Evolutionary conservation across 1,140 invertebrate genomes (phyloP), one percentile per base, ranked within the genome.

Genomic region (Plectrocnemia conspersa): DNA sequence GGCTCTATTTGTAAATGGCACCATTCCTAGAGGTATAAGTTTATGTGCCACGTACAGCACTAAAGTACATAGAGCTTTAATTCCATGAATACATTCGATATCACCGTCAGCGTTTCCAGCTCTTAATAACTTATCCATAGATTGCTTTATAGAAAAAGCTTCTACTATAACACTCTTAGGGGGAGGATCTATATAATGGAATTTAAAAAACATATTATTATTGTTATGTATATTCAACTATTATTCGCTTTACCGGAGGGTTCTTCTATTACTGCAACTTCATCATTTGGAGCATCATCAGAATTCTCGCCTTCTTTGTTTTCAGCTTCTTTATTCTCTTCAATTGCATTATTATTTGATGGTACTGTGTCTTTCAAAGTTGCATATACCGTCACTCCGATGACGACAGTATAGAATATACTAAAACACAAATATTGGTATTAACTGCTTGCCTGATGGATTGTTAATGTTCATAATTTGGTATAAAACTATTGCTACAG

Each of bases 31-130:
- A 16, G 78, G 75, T 29, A 85, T 74, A 52, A 82, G 73, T 67
- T 83, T 83, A 58, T 85, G 80, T 13, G 77, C 79, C 1, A 82
- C 57, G 55, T 83, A 79, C 38, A 85, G 65, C 21, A 75, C 68
- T 1, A 83, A 62, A 2, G 78, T 82, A 42, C 76, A 74, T 13
- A 82, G 47, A 7, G 79, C 71, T 54, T 79, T 72, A 25, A 85
- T 70, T 6, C 83, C 78, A 54, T 85, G 79, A 46, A 86, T 79
- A 61, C 79, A 82, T 36, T 74, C 69, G 40, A 84, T 79, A 54
- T 82, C 79, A 35, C 73, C 74, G 44, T 64, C 64, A 64, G 54
- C 50, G 65, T 79, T 56, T 71, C 70, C 66, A 61, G 76, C 59
- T 68, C 72, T 62, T 68, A 82, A 65, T 74, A 86, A 63, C 74